Evolutionary conservation across 1,140 invertebrate genomes (phyloP), one percentile per base, ranked within the genome.

Genomic region (Araneus ventricosus): DNA sequence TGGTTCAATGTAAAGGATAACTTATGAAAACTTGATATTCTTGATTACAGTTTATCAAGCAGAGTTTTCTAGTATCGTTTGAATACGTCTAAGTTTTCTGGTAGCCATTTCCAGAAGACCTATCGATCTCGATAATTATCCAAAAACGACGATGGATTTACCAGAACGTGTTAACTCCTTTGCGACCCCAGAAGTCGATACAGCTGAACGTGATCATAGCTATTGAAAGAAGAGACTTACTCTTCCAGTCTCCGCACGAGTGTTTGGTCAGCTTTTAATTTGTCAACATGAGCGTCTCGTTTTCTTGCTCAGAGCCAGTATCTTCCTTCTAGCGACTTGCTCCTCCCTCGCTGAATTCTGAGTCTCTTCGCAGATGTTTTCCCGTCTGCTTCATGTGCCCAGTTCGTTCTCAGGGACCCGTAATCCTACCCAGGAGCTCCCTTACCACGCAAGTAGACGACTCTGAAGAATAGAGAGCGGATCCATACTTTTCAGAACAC

Each of bases 221-320:
- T 75, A 30, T 75, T 7, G n/a, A 75, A 22, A 75, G 27, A 30
- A 24, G 10, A 24, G 2, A 52, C 34, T 91, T 10, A 92, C 90
- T 82, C 59, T 4, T 5, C 90, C 90, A 14, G 22, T 67, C 39
- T 70, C 93, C 59, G 85, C 94, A 94, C 75, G 92, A 97, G 94
- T 79, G n/a, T n/a, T 94, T 94, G 95, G 98, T 98, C 97, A 99
- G 98, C 97, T 98, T 98, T 96, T 98, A 95, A 99, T 97, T 96
- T 99, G 98, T 96, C n/a, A 98, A 96, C 95, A 97, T 97, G 95
- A 99, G 96, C 91, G 97, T 98, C 96, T 99, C 98, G 96, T 99
- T 99, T 96, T 99, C 98, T 95, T 98, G 98, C 96, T 99, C 95
- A 98, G 96, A 94, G 98, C 97, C 94, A 97, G 97, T 94, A 97